These are phyloP conservation scores for Strigops habroptila DNA, from an alignment of 2,113 vertebrate genomes.

Conservation along the genomic window DNA sequence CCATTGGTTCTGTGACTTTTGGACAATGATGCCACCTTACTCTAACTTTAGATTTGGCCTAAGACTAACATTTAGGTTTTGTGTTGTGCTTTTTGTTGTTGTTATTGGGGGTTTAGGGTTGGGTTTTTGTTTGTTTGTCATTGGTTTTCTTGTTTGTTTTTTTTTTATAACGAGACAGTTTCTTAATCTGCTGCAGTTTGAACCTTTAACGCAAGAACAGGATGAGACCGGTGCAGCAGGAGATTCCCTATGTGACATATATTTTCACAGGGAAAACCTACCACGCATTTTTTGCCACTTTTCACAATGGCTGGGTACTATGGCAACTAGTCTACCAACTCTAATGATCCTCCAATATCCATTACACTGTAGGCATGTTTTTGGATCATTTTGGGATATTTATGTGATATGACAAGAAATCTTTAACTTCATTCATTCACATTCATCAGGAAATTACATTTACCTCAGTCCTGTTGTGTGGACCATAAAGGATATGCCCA, in stretches of 20 bases:
- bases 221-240: background rate
- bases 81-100: background rate
- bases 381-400: background rate
- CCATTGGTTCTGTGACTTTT: background rate
- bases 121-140: background rate
- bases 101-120: background rate
- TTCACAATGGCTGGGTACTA: background rate
- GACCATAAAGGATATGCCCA: background rate
- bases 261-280: background rate
- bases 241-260: background rate
- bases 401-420: background rate
- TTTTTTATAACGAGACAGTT: background rate
- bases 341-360: background rate
- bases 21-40: background rate
- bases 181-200: background rate
- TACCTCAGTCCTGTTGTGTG: background rate
- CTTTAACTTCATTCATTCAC: background rate
- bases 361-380: background rate
- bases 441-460: background rate
- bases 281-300: background rate
- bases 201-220: background rate
- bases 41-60: background rate
- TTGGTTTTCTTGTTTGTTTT: fast-evolving
- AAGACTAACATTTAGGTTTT: background rate
- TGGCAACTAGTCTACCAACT: background rate